Evolutionary conservation across 2,797 vertebrate genomes (phyloP).

Genomic region (Loriculus beryllinus): DNA sequence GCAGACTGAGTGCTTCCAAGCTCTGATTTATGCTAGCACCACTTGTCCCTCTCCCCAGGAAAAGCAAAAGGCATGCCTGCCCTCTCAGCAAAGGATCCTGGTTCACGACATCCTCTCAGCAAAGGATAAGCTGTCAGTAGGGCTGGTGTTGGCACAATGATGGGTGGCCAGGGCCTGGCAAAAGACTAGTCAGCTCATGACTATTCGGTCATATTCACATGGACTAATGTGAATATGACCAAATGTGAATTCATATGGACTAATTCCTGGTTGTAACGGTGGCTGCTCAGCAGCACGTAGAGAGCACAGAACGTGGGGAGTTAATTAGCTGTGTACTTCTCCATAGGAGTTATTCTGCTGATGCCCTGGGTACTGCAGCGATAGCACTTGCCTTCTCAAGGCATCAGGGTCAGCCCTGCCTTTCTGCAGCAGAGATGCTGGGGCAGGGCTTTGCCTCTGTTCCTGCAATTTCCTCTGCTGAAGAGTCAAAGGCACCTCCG

Average conservation of each 20-base stretch:
- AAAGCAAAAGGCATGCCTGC: background rate
- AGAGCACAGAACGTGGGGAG: background rate
- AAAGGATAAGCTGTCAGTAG: no score
- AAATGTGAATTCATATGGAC: background rate
- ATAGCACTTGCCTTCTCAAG: background rate
- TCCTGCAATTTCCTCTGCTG: background rate
- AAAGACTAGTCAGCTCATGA: background rate
- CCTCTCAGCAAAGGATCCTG: background rate
- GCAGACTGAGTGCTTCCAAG: accelerated
- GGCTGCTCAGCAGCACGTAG: background rate
- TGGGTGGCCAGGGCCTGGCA: accelerated
- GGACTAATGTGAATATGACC: background rate
- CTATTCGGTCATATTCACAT: background rate
- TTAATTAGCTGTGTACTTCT: constrained; percentile 40
- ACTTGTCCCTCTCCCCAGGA: background rate
- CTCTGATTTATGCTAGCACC: background rate
- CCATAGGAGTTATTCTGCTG: background rate
- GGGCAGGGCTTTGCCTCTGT: background rate
- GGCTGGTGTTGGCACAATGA: background rate
- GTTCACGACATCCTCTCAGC: accelerated
- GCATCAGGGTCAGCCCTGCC: constrained; percentile 18
- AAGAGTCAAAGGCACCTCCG: accelerated
- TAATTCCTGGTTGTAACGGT: background rate
- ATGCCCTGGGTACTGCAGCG: background rate
- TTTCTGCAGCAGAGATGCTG: background rate